Evolutionary conservation across 2,113 vertebrate species (phyloP).

Genomic region (Phyllostomus hastatus): DNA sequence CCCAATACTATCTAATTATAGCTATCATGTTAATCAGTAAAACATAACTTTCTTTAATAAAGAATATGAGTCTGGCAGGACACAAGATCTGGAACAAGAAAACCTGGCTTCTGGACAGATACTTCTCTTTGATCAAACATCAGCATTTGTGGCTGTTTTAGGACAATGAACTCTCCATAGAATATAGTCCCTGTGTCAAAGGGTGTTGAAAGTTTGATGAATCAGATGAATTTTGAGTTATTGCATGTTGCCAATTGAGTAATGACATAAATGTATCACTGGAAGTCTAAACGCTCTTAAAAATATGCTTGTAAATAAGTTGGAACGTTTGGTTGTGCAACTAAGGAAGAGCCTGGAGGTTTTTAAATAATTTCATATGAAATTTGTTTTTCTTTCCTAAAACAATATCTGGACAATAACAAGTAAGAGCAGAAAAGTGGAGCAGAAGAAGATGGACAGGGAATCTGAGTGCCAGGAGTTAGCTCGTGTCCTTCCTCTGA

Average conservation of each 20-base stretch:
- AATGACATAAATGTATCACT: slow-evolving; percentile 64
- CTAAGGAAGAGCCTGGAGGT: neutral
- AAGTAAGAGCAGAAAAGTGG: neutral
- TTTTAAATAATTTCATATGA: slow-evolving; percentile 49
- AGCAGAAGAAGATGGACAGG: neutral
- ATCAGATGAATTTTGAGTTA: slow-evolving; percentile 49
- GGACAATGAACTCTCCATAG: slow-evolving; percentile 38
- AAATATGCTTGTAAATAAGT: slow-evolving; percentile 54
- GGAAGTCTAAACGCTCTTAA: slow-evolving; percentile 39
- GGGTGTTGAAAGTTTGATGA: slow-evolving; percentile 63
- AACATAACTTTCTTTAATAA: neutral
- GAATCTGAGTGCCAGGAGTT: fast-evolving
- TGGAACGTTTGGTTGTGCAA: slow-evolving; percentile 53
- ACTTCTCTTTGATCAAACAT: slow-evolving; percentile 50
- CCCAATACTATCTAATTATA: slow-evolving; percentile 10
- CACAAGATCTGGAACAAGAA: slow-evolving; percentile 1
- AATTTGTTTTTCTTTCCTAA: slow-evolving; percentile 42
- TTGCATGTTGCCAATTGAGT: slow-evolving; percentile 31
- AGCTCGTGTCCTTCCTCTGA: neutral
- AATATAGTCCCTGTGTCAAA: slow-evolving; percentile 54
- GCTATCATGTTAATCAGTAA: neutral
- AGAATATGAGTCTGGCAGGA: neutral
- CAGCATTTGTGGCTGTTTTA: slow-evolving; percentile 19
- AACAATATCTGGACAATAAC: neutral
- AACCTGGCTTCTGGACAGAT: slow-evolving; percentile 46